Evolutionary conservation across 2,888 invertebrate genomes (phyloP).

Genomic region (Parnassius glacialis): DNA sequence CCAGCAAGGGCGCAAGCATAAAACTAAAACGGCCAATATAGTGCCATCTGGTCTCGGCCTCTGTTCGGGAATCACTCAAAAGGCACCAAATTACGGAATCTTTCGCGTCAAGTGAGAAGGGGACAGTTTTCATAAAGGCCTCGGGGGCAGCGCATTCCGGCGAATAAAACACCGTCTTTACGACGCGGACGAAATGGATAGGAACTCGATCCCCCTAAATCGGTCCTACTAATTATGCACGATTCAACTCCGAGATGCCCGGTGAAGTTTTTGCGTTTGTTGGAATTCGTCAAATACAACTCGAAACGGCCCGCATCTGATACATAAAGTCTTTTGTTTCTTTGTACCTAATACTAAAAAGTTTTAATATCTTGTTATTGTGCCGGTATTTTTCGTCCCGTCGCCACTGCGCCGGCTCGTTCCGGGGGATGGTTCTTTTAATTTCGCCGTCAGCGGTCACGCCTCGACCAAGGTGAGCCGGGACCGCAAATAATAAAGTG

Average conservation of each 20-base stretch:
- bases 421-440: conserved; percentile 35
- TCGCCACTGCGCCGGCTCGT: conserved; percentile 26
- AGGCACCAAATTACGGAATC: conserved; percentile 66
- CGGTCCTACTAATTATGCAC: conserved; percentile 61
- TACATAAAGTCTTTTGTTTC: conserved; percentile 64
- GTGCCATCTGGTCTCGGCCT: conserved; percentile 67
- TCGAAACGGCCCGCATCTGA: conserved; percentile 37
- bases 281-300: conserved; percentile 67
- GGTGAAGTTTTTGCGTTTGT: conserved; percentile 55
- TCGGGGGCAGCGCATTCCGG: conserved; percentile 42
- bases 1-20: conserved; percentile 57
- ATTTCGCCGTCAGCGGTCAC: conserved; percentile 36
- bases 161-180: conserved; percentile 57
- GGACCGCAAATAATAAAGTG: conserved; percentile 65
- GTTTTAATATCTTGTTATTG: conserved; percentile 63
- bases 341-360: conserved; percentile 37
- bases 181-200: conserved; percentile 50
- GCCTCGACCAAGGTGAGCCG: conserved; percentile 40
- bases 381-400: conserved; percentile 39
- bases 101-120: conserved; percentile 46
- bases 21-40: conserved; percentile 70
- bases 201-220: conserved; percentile 38
- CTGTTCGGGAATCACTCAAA: conserved; percentile 67
- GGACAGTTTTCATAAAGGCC: conserved; percentile 61
- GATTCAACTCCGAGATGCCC: conserved; percentile 38